Conservation (phyloP, 2,888 invertebrate genomes). For the Ophion ellenae region DNA sequence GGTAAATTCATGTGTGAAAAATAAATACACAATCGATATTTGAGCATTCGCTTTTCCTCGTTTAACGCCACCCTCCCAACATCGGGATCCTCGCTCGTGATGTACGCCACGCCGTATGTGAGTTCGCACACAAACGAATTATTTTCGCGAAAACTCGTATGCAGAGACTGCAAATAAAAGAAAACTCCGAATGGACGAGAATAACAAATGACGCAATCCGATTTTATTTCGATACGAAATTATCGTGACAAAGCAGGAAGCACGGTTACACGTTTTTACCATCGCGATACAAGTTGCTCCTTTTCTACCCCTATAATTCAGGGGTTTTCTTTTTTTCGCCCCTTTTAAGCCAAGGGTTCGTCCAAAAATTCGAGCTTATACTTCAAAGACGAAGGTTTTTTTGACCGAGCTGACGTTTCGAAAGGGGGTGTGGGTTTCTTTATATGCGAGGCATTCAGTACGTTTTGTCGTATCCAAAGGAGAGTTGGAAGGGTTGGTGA, state of each 20-base stretch:
- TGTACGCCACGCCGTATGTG: neutral
- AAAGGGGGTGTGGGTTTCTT: too few relatives aligned
- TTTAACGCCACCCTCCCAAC: too few relatives aligned
- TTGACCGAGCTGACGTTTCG: too few relatives aligned
- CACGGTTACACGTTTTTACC: neutral
- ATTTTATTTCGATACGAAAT: conserved; percentile 2
- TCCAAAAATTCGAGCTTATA: too few relatives aligned
- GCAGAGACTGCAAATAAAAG: neutral
- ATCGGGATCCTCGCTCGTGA: neutral
- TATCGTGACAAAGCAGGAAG: neutral
- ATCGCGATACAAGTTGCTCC: neutral
- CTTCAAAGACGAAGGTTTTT: too few relatives aligned
- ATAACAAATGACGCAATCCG: neutral
- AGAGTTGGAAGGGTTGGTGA: too few relatives aligned
- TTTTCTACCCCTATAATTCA: neutral
- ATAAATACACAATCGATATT: too few relatives aligned
- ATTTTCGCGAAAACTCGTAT: neutral
- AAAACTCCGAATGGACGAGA: neutral
- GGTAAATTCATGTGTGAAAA: too few relatives aligned
- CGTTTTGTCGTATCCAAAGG: too few relatives aligned
- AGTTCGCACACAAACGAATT: neutral
- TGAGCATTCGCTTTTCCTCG: too few relatives aligned
- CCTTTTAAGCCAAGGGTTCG: too few relatives aligned
- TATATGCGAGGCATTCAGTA: too few relatives aligned
- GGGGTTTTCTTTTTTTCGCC: neutral